These are phyloP conservation scores for Mizuhopecten yessoensis DNA, from an alignment of 1,140 invertebrate genomes.

Conservation along the genomic window DNA sequence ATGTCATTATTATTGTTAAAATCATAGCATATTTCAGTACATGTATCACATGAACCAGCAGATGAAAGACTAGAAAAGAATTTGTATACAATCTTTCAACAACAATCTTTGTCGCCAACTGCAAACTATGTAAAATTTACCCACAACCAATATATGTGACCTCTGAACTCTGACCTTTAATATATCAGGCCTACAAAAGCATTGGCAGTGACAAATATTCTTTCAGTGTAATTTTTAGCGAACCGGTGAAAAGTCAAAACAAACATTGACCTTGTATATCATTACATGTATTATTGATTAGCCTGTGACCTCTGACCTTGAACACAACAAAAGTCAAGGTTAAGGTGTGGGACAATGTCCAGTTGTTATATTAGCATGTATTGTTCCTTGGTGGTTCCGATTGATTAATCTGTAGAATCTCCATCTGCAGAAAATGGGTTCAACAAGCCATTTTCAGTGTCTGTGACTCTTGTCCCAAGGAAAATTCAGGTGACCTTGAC, in stretches of 20 bases:
- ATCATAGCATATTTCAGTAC: not conserved
- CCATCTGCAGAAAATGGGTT: not conserved
- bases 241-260: not conserved
- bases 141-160: slow-evolving; percentile 25
- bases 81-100: slow-evolving; percentile 9
- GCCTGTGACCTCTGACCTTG: not conserved
- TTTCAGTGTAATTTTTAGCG: not conserved
- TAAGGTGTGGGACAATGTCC: not conserved
- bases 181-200: not conserved
- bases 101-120: not conserved
- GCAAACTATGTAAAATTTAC: not conserved
- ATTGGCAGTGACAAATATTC: not conserved
- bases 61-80: slow-evolving; percentile 25
- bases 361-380: not conserved
- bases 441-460: not conserved
- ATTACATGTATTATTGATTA: not conserved
- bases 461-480: not conserved
- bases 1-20: not conserved
- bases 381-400: not conserved
- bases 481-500: no score
- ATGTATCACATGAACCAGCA: not conserved
- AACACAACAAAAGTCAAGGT: not conserved
- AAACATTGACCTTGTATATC: not conserved
- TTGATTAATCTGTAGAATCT: not conserved
- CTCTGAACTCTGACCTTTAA: slow-evolving; percentile 16